phyloP scores from a whole-genome alignment of 2,797 vertebrate species.

The Dendrocincla fuliginosa region DNA sequence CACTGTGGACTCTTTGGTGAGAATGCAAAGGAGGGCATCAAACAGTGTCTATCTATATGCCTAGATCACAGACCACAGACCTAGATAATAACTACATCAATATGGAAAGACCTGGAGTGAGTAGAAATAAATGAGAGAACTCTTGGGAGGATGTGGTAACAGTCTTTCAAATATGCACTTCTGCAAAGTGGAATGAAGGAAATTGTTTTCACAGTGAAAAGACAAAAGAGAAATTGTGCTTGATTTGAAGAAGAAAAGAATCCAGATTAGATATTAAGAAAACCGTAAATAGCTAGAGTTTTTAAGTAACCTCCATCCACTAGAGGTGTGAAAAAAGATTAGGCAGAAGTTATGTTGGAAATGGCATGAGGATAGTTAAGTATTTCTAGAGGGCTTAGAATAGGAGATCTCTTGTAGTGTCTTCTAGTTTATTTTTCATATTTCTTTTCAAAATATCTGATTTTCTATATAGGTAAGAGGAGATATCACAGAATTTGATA shows the following conservation, averaged over 20 bases:
- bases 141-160: not conserved
- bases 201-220: not conserved
- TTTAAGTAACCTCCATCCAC: not conserved
- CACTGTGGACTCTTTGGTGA: not conserved
- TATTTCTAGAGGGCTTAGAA: not conserved
- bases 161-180: not conserved
- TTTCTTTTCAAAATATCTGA: not conserved
- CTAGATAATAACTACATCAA: not conserved
- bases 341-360: not conserved
- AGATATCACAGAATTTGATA: not conserved
- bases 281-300: not conserved
- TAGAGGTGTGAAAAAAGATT: not conserved
- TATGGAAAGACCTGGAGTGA: not conserved
- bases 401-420: not conserved
- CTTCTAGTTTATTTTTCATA: not conserved
- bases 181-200: not conserved
- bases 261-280: not conserved
- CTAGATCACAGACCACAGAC: not conserved
- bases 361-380: not conserved
- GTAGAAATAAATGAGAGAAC: not conserved
- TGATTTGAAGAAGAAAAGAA: not conserved
- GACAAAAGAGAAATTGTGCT: not conserved
- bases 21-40: not conserved
- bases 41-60: not conserved
- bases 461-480: not conserved